These are phyloP conservation scores for Hycleus cichorii DNA, from an alignment of 1,140 invertebrate genomes.

Conservation along the genomic window DNA sequence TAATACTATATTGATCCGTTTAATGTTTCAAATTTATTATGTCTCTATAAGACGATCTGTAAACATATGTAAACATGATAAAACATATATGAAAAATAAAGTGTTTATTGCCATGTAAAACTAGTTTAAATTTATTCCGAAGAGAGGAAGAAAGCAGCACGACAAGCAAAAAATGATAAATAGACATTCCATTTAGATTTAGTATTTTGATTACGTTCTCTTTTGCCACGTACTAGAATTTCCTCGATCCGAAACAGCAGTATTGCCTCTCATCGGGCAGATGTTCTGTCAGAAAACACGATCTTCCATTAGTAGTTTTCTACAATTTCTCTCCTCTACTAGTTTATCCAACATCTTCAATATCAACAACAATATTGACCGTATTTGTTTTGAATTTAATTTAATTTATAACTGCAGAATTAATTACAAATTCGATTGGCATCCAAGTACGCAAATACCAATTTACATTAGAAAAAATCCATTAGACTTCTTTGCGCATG, in stretches of 20 bases:
- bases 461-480: too few species aligned
- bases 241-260: background rate
- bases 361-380: too few species aligned
- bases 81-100: constrained; percentile 18
- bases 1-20: constrained; percentile 16
- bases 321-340: background rate
- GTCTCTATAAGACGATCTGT: constrained; percentile 20
- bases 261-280: constrained; percentile 10
- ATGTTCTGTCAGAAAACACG: constrained; percentile 12
- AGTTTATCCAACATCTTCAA: constrained; percentile 3
- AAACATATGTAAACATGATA: constrained; percentile 21
- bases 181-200: background rate
- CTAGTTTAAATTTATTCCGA: background rate
- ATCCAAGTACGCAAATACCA: too few species aligned
- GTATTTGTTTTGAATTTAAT: too few species aligned
- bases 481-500: too few species aligned
- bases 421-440: too few species aligned
- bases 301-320: constrained; percentile 11
- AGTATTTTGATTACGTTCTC: background rate
- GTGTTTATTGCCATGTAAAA: constrained; percentile 21
- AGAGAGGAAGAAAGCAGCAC: background rate
- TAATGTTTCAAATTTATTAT: constrained; percentile 23
- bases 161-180: background rate
- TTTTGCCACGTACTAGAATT: background rate
- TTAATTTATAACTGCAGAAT: too few species aligned